phyloP scores from a whole-genome alignment of 2,797 vertebrate species.

The Halcyon badia region DNA sequence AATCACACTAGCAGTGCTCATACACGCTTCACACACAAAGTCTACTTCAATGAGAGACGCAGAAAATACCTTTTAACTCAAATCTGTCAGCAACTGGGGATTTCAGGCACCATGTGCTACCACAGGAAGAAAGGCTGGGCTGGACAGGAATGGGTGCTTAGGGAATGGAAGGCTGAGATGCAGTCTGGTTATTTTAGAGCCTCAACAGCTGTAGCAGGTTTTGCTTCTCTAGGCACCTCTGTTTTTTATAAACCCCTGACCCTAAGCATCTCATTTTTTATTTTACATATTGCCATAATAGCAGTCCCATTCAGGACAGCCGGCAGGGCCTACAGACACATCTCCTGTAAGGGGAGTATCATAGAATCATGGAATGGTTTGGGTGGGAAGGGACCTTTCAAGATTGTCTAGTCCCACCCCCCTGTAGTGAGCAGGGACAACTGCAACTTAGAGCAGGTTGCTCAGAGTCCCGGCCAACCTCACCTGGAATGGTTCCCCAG shows the following conservation, averaged over 20 bases:
- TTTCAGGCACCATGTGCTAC: rapidly evolving
- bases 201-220: neutral
- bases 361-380: neutral
- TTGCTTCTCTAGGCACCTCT: neutral
- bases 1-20: neutral
- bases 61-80: neutral
- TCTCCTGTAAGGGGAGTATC: neutral
- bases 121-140: neutral
- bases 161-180: neutral
- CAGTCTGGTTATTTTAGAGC: neutral
- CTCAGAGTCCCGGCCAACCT: too few relatives aligned
- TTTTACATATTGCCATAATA: neutral
- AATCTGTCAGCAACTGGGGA: neutral
- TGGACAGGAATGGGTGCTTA: neutral
- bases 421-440: neutral
- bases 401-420: neutral
- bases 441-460: too few relatives aligned
- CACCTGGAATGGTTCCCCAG: neutral
- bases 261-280: rapidly evolving
- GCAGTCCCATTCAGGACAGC: rapidly evolving
- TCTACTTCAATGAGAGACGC: neutral
- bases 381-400: neutral
- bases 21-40: neutral
- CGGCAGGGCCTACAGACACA: rapidly evolving
- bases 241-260: neutral